Evolutionary conservation across 23 tunicate genomes (phyloP).

Genomic region (Botrylloides violaceus): DNA sequence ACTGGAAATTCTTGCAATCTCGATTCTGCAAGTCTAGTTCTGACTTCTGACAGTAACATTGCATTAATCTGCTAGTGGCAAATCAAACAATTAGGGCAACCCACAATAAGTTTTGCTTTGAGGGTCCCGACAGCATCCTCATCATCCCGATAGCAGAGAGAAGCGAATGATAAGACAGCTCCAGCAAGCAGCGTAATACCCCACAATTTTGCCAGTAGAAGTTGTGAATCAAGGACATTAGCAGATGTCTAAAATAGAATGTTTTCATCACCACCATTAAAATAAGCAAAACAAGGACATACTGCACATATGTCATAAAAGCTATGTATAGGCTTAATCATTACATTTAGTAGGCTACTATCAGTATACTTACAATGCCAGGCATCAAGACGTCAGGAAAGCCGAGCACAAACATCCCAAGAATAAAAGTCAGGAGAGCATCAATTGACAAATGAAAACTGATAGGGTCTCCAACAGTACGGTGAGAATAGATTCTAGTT

Average conservation of each 20-base stretch:
- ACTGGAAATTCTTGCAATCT: too few relatives aligned
- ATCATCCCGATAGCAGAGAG: slow-evolving; percentile 19
- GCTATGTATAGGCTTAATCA: too few relatives aligned
- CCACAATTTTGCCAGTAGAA: not conserved
- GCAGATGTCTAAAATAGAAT: not conserved
- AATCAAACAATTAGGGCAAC: too few relatives aligned
- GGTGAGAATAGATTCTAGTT: slow-evolving; percentile 1
- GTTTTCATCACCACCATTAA: not conserved
- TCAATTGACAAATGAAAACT: slow-evolving; percentile 23
- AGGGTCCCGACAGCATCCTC: slow-evolving; percentile 15
- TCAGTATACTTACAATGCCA: slow-evolving; percentile 10
- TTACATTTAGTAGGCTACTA: too few relatives aligned
- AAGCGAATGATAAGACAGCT: slow-evolving; percentile 15
- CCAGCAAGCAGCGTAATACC: not conserved
- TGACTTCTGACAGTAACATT: too few relatives aligned
- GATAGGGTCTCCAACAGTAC: slow-evolving; percentile 25
- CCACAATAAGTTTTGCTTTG: slow-evolving; percentile 15
- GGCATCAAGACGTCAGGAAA: slow-evolving; percentile 13
- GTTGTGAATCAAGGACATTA: not conserved
- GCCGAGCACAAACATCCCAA: slow-evolving; percentile 8
- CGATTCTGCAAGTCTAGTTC: too few relatives aligned
- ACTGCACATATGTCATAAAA: too few relatives aligned
- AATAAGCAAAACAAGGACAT: too few relatives aligned
- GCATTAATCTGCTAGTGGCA: too few relatives aligned
- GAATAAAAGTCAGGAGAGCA: slow-evolving; percentile 1